A percentile compares a stretch with the other conserved stretches of the same genome.
phyloP scores from a whole-genome alignment of 2,797 vertebrate species.

The Onychomys torridus region DNA sequence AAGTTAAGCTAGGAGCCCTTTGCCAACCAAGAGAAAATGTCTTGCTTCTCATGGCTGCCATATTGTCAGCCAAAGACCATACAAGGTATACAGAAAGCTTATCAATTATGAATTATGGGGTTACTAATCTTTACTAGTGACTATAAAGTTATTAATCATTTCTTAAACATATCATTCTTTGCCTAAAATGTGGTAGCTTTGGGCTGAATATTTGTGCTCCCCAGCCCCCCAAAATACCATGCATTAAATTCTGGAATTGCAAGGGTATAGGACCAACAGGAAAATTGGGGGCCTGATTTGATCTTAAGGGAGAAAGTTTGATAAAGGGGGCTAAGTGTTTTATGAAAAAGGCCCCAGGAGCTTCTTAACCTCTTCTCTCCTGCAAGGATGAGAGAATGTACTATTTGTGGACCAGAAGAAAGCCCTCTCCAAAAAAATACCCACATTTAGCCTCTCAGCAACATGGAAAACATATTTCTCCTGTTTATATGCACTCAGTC shows the following conservation, averaged over 20 bases:
- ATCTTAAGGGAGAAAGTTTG: background rate
- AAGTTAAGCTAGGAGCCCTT: background rate
- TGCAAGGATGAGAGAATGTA: background rate
- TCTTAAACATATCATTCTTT: background rate
- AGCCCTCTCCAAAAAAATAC: background rate
- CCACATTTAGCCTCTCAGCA: fast-evolving
- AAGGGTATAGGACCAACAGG: background rate
- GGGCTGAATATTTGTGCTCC: background rate
- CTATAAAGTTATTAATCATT: background rate
- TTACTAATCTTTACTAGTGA: background rate
- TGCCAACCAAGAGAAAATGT: background rate
- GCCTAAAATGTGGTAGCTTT: background rate
- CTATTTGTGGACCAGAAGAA: too few species aligned
- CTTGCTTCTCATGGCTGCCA: background rate
- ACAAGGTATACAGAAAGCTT: background rate
- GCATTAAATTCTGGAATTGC: background rate
- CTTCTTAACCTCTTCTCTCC: background rate
- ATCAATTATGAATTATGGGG: background rate
- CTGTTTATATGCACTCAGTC: background rate
- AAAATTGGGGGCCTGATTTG: background rate
- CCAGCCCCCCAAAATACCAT: too few species aligned
- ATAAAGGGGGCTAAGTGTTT: background rate
- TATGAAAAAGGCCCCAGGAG: background rate
- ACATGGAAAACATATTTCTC: background rate
- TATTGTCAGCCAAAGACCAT: background rate